Evolutionary conservation across 2,113 vertebrate genomes (phyloP).

Genomic region (Saguinus imperator): DNA sequence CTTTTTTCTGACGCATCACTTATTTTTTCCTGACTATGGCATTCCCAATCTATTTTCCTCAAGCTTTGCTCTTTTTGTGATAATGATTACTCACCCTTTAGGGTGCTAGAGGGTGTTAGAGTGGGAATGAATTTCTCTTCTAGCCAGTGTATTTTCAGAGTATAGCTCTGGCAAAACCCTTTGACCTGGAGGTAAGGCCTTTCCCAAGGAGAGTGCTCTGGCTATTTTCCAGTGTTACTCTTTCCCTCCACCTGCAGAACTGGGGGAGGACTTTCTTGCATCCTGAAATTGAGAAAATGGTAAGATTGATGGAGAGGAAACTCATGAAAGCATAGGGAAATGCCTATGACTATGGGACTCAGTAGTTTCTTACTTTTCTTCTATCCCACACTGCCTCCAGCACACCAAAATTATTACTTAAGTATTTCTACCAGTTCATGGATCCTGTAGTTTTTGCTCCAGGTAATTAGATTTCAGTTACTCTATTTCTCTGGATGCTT

Average conservation of each 20-base stretch:
- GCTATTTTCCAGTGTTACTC: neutral
- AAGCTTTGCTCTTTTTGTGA: neutral
- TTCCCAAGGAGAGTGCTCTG: neutral
- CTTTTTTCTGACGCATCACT: rapidly evolving
- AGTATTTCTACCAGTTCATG: neutral
- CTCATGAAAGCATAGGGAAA: neutral
- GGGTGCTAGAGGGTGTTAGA: neutral
- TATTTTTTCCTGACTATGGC: neutral
- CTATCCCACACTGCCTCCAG: neutral
- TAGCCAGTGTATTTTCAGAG: neutral
- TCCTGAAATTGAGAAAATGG: neutral
- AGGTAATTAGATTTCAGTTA: neutral
- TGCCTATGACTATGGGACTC: too few relatives aligned
- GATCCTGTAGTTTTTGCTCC: neutral
- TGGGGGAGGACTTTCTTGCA: neutral
- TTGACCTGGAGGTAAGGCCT: neutral
- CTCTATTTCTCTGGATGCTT: neutral
- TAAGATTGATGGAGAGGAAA: neutral
- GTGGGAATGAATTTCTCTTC: neutral
- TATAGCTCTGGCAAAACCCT: neutral
- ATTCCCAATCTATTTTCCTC: neutral
- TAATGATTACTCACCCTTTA: neutral
- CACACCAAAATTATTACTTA: neutral
- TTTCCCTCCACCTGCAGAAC: neutral
- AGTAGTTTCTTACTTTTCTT: neutral